Evolutionary conservation across 2,113 vertebrate genomes (phyloP).

Genomic region (Otus sunia): DNA sequence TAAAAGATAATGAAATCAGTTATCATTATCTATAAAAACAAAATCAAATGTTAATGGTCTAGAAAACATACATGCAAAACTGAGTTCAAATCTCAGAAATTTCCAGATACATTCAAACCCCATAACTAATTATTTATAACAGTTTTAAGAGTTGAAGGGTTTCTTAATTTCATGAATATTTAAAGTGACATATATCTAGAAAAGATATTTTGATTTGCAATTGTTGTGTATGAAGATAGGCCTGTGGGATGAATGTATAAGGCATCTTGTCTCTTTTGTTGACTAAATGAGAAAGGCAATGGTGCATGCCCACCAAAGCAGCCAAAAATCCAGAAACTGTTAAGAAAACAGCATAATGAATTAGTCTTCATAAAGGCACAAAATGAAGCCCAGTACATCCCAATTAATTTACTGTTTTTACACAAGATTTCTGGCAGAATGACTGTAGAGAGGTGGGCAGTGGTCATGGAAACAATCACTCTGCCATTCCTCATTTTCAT

Average conservation of each 20-base stretch:
- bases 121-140: not conserved
- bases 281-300: not conserved
- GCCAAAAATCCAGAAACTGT: not conserved
- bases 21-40: not conserved
- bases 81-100: not conserved
- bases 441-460: not conserved
- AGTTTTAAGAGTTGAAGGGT: not conserved
- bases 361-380: not conserved
- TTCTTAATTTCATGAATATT: not conserved
- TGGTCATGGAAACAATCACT: not conserved
- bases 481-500: not conserved
- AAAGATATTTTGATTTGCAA: not conserved
- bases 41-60: not conserved
- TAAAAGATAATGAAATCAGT: not conserved
- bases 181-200: not conserved
- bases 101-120: not conserved
- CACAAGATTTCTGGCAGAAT: not conserved
- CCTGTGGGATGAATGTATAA: not conserved
- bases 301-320: not conserved
- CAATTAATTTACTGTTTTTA: not conserved
- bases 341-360: not conserved
- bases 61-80: not conserved
- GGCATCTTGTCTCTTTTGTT: not conserved
- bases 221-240: not conserved
- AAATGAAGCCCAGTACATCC: not conserved